Percentiles rank a stretch among this genome's conserved stretches.
phyloP scores from a whole-genome alignment of 2,113 vertebrate species.

The Channa maculata region DNA sequence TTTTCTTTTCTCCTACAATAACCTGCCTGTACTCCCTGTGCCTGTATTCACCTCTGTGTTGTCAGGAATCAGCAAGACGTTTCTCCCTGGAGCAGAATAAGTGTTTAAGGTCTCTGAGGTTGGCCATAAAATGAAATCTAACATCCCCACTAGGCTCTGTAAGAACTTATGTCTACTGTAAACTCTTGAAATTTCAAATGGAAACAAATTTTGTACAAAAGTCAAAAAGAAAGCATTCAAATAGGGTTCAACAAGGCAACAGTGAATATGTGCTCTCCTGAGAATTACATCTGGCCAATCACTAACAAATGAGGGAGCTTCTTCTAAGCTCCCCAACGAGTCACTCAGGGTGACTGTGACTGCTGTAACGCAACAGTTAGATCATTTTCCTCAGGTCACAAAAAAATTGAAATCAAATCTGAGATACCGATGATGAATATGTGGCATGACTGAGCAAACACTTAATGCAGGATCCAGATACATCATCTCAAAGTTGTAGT shows the following conservation, averaged over 20 bases:
- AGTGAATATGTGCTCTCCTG: conserved; percentile 17
- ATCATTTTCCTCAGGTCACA: conserved; percentile 39
- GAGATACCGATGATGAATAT: conserved; percentile 23
- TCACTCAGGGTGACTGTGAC: conserved; percentile 48
- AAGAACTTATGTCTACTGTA: conserved; percentile 40
- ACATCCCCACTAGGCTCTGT: conserved; percentile 54
- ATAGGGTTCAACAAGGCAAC: conserved; percentile 30
- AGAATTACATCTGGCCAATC: conserved; percentile 47
- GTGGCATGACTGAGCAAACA: conserved; percentile 20
- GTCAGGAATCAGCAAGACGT: conserved; percentile 50
- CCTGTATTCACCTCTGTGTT: conserved; percentile 36
- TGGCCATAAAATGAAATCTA: conserved; percentile 69
- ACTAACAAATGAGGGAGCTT: conserved; percentile 45
- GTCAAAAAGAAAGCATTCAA: conserved; percentile 44
- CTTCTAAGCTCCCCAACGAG: conserved; percentile 57
- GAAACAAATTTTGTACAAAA: conserved; percentile 30
- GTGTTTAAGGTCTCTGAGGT: conserved; percentile 68
- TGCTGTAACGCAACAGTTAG: conserved; percentile 22
- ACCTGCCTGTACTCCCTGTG: conserved; percentile 36
- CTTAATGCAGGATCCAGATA: conserved; percentile 17
- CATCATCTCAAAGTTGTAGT: conserved; percentile 6
- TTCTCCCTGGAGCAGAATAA: conserved; percentile 68
- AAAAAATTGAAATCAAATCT: conserved; percentile 47
- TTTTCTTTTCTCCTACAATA: conserved; percentile 39
- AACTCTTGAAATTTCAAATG: conserved; percentile 40